phyloP scores from a whole-genome alignment of 2,113 vertebrate species.

The Malurus alboscapulatus region DNA sequence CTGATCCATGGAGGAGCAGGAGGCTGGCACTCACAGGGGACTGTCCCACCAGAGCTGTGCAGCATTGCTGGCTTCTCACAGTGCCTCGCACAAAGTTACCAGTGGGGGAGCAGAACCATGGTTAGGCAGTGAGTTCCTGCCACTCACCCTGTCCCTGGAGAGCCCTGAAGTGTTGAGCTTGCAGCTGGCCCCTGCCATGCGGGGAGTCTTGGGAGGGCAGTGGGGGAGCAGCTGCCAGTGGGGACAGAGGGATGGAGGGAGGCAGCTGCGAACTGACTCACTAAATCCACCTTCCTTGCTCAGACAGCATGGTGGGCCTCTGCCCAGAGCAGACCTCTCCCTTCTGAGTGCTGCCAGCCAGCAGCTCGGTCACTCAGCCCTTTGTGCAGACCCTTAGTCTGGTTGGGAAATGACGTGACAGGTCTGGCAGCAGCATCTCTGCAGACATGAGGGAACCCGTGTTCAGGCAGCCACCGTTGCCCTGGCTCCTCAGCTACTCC shows the following conservation, averaged over 20 bases:
- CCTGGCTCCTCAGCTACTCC: neutral
- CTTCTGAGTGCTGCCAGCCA: neutral
- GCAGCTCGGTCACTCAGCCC: neutral
- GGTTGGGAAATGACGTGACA: neutral
- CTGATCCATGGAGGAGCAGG: neutral
- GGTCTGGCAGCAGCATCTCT: neutral
- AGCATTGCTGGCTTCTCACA: neutral
- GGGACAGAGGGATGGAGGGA: neutral
- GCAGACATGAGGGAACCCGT: neutral
- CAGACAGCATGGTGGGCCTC: rapidly evolving
- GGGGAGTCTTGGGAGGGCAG: rapidly evolving
- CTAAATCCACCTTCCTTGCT: neutral
- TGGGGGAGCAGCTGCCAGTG: neutral
- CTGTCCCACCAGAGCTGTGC: rapidly evolving
- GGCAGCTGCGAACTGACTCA: neutral
- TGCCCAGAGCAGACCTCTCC: neutral
- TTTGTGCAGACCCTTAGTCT: neutral
- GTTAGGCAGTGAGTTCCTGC: neutral
- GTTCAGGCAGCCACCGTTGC: rapidly evolving
- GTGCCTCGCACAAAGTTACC: neutral
- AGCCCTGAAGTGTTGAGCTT: neutral
- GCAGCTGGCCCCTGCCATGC: neutral
- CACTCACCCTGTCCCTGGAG: neutral
- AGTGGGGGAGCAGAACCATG: neutral
- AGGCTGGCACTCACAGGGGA: neutral